Percentiles rank a stretch among this genome's conserved stretches.
phyloP scores from a whole-genome alignment of 1,140 invertebrate genomes.

The Penaeus vannamei region DNA sequence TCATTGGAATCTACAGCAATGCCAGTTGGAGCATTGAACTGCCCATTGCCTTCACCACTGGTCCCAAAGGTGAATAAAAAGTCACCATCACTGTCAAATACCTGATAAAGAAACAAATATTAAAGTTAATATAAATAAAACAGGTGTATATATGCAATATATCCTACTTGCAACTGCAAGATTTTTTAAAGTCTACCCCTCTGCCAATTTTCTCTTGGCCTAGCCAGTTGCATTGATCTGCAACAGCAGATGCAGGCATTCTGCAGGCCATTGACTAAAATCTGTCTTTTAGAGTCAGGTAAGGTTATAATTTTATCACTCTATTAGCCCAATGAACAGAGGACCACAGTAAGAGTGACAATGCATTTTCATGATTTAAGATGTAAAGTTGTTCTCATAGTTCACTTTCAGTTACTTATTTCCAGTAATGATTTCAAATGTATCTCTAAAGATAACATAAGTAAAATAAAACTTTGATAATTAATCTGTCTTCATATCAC shows the following conservation, averaged over 20 bases:
- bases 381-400: background rate
- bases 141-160: background rate
- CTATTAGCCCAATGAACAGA: too few relatives aligned
- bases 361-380: too few relatives aligned
- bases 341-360: too few relatives aligned
- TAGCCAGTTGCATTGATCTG: too few relatives aligned
- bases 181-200: too few relatives aligned
- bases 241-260: too few relatives aligned
- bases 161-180: background rate
- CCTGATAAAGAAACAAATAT: constrained; percentile 67
- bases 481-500: too few relatives aligned
- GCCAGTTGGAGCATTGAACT: constrained; percentile 78
- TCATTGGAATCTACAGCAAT: constrained; percentile 75
- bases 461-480: background rate
- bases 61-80: constrained; percentile 75
- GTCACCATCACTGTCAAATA: constrained; percentile 75
- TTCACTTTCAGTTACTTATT: background rate
- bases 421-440: background rate
- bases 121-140: background rate
- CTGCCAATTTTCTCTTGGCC: too few relatives aligned
- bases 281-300: too few relatives aligned
- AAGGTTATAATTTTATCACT: too few relatives aligned
- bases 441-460: background rate
- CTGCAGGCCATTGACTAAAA: too few relatives aligned
- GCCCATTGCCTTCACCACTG: constrained; percentile 76